Evolutionary conservation across 2,113 vertebrate genomes (phyloP), one percentile per base, ranked within the genome.

Genomic region (Alectura lathami): DNA sequence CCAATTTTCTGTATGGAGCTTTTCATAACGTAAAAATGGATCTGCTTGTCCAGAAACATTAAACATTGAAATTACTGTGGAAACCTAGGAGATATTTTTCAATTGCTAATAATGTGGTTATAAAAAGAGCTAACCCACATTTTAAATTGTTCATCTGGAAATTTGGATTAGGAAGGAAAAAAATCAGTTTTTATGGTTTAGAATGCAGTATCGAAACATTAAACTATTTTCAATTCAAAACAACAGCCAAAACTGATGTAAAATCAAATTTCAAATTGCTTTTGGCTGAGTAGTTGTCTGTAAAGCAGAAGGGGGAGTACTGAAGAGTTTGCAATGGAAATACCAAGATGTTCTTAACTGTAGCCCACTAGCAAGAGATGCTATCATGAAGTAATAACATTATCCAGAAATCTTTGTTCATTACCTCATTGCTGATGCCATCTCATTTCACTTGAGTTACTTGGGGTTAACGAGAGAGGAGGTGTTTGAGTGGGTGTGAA

Each of bases 381-480:
- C 75, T 94, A 83, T 81, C 69, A 22, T 82, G 84, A 94, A 95
- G 86, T 87, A 96, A 72, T 95, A 96, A 91, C 73, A 89, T 87
- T 78, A 91, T 50, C 53, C 34, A 93, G 83, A 70, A 78, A 90
- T 94, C 73, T 94, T 90, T 89, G 56, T 88, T 96, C 92, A 83
- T 89, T 92, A 94, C 84, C 86, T 93, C 83, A 89, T 74, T 94
- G 42, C 81, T 84, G 91, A 91, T 42, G 68, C 88, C 76, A 70
- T 78, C 91, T 81, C 64, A 85, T 91, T 94, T 91, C 73, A 92
- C 89, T 94, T 87, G 57, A 92, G 91, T 95, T 80, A 36, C 74
- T 94, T 94, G 69, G 88, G 85, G 75, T 94, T 96, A 97, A 91
- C 2, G 17, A 86, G 43, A 1, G 83, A 89, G 90, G 88, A 91